Base-by-base conservation (phyloP, 2,113 vertebrate species). In the Pelobates fuscus region DNA sequence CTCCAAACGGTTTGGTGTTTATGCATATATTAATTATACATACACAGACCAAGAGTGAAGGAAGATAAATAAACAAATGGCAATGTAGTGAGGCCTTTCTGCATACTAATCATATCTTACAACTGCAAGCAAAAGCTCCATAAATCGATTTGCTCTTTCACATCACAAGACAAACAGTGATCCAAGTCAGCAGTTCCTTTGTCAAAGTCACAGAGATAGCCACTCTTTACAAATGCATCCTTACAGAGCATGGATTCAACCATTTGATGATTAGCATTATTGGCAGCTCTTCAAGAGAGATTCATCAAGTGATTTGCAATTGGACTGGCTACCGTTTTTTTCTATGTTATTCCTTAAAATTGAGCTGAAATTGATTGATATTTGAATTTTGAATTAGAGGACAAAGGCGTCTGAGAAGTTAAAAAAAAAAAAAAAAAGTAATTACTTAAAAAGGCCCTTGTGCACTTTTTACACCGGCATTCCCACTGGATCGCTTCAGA, bases 61-160 rank as follows among this genome's bases (percentile, higher is more conserved):
- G 88, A 88, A 91, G 89, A 91, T 92, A 93, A 91, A 92, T 91
- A 93, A 93, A 92, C 91, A 92, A 92, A 91, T 90, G 89, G 90
- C 90, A 90, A 86, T 80, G 78, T 89, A 87, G 89, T 93, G 93
- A 93, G 90, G 85, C 88, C 89, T 92, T 92, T 92, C 86, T 89
- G 92, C 94, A 98, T 96, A 92, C 95, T 96, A 96, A 98, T 98
- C 94, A 92, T 92, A 92, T 91, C 88, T 92, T 91, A 87, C 92
- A 88, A 93, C 90, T 94, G 94, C 93, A 87, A 88, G 88, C 91
- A 91, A 91, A 91, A 91, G 93, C 88, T 89, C 89, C 88, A 94
- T 94, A 93, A 95, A 98, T 99, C 92, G 95, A 99, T 98, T 96
- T 97, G 95, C 96, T 98, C 95, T 95, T 95, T 94, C 94, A 95